Evolutionary conservation across 2,113 vertebrate species (phyloP).

Genomic region (Reinhardtius hippoglossoides): DNA sequence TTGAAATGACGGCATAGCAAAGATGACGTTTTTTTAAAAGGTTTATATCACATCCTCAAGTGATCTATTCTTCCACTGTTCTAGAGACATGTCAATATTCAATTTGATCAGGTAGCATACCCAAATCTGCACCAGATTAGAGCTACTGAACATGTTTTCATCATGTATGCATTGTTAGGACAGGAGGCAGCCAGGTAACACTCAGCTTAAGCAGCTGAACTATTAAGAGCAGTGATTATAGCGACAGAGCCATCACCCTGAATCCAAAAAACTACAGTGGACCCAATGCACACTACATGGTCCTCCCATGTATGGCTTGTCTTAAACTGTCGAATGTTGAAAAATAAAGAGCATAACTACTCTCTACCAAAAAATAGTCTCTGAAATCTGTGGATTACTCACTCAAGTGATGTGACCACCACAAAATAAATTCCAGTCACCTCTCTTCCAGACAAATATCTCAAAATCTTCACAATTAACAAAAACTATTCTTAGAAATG

Average conservation of each 20-base stretch:
- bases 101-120: not conserved
- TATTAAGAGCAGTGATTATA: no score
- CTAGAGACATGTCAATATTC: no score
- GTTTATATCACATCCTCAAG: not conserved
- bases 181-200: not conserved
- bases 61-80: not conserved
- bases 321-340: not conserved
- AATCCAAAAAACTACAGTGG: not conserved
- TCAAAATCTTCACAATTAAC: not conserved
- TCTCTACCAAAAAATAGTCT: not conserved
- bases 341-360: not conserved
- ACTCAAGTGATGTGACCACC: not conserved
- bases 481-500: not conserved
- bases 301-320: not conserved
- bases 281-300: not conserved
- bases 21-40: no score
- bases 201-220: no score
- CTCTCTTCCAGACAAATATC: not conserved
- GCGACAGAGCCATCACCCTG: no score
- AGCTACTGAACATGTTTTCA: not conserved
- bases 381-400: not conserved
- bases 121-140: no score
- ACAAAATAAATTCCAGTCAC: not conserved
- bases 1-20: no score
- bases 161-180: not conserved